These are phyloP conservation scores for Adrianichthys oophorus DNA, from an alignment of 2,797 vertebrate species.

Conservation along the genomic window DNA sequence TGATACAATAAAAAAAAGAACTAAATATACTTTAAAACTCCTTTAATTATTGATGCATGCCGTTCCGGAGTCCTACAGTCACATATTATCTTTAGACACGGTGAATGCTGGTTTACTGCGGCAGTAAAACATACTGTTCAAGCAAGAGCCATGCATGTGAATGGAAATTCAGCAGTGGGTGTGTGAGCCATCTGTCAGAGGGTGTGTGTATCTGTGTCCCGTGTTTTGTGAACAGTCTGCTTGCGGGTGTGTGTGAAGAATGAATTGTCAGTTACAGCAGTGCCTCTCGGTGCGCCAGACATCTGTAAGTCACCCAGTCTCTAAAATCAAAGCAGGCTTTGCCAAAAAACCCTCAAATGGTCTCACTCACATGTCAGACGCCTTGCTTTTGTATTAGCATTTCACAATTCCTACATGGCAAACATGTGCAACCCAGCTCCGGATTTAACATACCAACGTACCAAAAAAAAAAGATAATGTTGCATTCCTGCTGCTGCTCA, in stretches of 20 bases:
- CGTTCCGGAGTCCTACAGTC: no score
- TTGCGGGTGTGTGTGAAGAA: constrained; percentile 62
- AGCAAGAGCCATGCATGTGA: constrained; percentile 30
- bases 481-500: constrained; percentile 20
- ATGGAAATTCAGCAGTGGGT: constrained; percentile 56
- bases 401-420: constrained; percentile 11
- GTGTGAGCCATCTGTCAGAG: constrained; percentile 60
- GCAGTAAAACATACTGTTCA: constrained; percentile 27
- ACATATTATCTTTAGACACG: no score
- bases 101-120: not conserved
- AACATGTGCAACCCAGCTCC: constrained; percentile 28
- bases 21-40: no score
- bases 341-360: not conserved
- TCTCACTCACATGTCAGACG: constrained; percentile 18
- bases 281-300: constrained; percentile 41
- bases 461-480: constrained; percentile 32
- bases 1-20: not conserved
- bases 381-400: constrained; percentile 1
- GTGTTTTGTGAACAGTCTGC: constrained; percentile 26
- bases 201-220: constrained; percentile 36
- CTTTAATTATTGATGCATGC: no score
- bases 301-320: constrained; percentile 34
- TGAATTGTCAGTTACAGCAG: constrained; percentile 49
- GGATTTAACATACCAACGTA: constrained; percentile 29
- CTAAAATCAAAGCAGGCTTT: constrained; percentile 28